Evolutionary conservation across 1,140 invertebrate genomes (phyloP).

Genomic region (Solen grandis): DNA sequence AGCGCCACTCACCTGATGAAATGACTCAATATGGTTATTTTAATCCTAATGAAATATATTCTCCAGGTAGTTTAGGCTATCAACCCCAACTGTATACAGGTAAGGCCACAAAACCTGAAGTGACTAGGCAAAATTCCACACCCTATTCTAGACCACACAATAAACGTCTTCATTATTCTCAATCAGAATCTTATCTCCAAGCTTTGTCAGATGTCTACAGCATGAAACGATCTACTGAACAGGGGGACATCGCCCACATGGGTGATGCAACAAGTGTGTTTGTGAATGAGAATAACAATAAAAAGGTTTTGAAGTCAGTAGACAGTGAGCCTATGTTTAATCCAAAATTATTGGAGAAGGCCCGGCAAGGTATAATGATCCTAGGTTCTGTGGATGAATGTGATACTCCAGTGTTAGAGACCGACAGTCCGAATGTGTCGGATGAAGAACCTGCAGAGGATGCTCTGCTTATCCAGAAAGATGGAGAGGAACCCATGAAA

Average conservation of each 20-base stretch:
- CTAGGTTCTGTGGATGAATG: constrained; percentile 14
- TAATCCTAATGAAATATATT: constrained; percentile 46
- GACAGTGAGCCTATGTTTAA: constrained; percentile 31
- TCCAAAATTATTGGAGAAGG: constrained; percentile 13
- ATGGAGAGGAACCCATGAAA: too few species aligned
- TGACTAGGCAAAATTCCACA: neutral
- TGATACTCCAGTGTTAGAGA: neutral
- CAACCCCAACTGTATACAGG: neutral
- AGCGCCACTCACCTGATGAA: constrained; percentile 31
- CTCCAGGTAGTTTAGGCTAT: constrained; percentile 32
- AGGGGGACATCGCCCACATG: constrained; percentile 47
- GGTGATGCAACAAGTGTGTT: constrained; percentile 29
- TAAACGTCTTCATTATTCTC: constrained; percentile 36
- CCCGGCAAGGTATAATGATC: neutral
- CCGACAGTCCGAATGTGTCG: too few species aligned
- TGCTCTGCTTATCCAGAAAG: too few species aligned
- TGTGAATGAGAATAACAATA: neutral
- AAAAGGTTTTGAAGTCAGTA: constrained; percentile 8
- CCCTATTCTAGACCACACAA: neutral
- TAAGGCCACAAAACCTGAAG: neutral
- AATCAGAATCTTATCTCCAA: constrained; percentile 41
- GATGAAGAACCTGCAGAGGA: too few species aligned
- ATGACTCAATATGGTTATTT: constrained; percentile 41
- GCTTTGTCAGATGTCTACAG: constrained; percentile 18
- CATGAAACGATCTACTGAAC: constrained; percentile 50